Conservation (phyloP, 2,888 invertebrate species). For the Xanthorhoe spadicearia region DNA sequence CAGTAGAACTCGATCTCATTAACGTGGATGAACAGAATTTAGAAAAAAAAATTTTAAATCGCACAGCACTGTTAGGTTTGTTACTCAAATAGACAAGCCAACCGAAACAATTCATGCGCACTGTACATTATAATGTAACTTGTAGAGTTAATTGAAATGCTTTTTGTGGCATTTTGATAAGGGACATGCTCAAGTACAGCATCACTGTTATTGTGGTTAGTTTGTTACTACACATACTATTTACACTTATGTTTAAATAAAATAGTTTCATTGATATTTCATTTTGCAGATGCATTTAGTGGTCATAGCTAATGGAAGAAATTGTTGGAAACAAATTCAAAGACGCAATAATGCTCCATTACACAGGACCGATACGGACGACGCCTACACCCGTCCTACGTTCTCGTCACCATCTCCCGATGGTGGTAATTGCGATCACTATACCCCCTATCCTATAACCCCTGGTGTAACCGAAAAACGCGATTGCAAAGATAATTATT, state of each 20-base stretch:
- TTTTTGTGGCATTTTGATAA: constrained; percentile 57
- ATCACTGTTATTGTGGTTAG: constrained; percentile 60
- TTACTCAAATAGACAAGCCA: constrained; percentile 45
- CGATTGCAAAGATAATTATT: not conserved
- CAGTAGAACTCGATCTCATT: constrained; percentile 51
- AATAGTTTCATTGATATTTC: not conserved
- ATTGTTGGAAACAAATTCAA: constrained; percentile 16
- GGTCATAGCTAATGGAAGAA: constrained; percentile 13
- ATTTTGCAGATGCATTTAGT: constrained; percentile 46
- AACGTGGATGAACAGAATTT: constrained; percentile 54
- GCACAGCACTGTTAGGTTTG: constrained; percentile 50
- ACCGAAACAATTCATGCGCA: constrained; percentile 20
- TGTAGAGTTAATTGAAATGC: constrained; percentile 58
- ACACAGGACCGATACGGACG: not conserved
- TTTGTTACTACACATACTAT: constrained; percentile 26
- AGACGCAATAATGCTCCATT: not conserved
- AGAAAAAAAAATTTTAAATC: constrained; percentile 52
- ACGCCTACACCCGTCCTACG: too few relatives aligned
- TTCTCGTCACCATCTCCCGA: too few relatives aligned
- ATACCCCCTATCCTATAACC: too few relatives aligned
- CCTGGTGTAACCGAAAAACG: not conserved
- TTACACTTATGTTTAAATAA: not conserved
- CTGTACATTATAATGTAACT: constrained; percentile 39
- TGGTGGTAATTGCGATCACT: too few relatives aligned
- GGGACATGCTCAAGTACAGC: constrained; percentile 59